Conservation (phyloP, 2,113 vertebrate species). For the Amblyopsis rosae region DNA sequence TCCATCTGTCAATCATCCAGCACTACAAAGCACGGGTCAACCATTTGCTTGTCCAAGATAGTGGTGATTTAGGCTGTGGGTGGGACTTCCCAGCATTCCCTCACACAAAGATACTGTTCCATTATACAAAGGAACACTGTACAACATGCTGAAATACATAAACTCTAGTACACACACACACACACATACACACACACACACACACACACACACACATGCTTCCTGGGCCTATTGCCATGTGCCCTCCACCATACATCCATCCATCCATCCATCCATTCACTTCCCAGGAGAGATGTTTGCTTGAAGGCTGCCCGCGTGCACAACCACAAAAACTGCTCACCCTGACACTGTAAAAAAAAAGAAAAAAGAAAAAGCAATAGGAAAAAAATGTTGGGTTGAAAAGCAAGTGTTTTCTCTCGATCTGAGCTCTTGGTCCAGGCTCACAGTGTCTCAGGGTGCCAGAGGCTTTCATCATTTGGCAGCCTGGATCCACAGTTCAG, state of each 20-base stretch:
- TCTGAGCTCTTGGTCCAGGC: conserved; percentile 75
- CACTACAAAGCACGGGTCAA: not conserved
- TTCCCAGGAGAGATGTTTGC: conserved; percentile 67
- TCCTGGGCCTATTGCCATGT: conserved; percentile 16
- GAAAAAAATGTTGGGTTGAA: conserved; percentile 75
- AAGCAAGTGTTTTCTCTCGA: conserved; percentile 76
- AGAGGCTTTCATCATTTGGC: conserved; percentile 80
- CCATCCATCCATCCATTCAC: conserved; percentile 68
- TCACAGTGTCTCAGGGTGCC: conserved; percentile 76
- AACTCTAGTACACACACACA: conserved; percentile 11
- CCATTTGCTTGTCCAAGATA: not conserved
- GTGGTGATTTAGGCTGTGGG: not conserved
- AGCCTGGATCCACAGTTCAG: conserved; percentile 73
- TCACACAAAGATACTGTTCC: no score
- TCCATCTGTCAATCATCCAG: not conserved
- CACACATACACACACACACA: conserved; percentile 9
- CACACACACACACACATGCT: conserved; percentile 10
- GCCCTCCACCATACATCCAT: conserved; percentile 58
- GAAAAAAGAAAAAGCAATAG: conserved; percentile 59
- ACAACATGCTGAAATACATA: not conserved
- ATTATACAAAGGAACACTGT: no score
- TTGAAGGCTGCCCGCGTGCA: conserved; percentile 69
- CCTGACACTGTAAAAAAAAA: conserved; percentile 66
- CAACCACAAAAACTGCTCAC: conserved; percentile 47
- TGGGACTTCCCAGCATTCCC: not conserved